A percentile compares a stretch with the other conserved stretches of the same genome.
phyloP scores from a whole-genome alignment of 2,797 vertebrate species.

The Paguma larvata region DNA sequence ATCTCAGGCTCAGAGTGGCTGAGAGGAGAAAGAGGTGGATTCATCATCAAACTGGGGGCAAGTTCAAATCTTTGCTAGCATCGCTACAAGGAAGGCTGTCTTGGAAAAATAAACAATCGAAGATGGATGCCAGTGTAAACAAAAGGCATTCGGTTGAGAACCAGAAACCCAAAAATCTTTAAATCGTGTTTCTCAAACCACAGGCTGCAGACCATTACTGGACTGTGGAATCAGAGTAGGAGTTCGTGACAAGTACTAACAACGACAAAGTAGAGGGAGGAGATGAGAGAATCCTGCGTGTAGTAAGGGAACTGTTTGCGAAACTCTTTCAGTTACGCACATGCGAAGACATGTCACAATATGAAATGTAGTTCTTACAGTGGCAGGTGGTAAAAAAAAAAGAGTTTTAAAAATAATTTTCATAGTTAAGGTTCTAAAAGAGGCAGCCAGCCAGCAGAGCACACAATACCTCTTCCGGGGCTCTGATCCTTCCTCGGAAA shows the following conservation, averaged over 20 bases:
- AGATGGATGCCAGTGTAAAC: neutral
- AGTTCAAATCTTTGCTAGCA: neutral
- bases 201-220: neutral
- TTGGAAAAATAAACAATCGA: neutral
- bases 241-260: neutral
- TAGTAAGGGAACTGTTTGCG: neutral
- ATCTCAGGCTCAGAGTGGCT: neutral
- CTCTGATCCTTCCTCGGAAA: neutral
- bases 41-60: neutral
- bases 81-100: neutral
- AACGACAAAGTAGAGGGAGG: neutral
- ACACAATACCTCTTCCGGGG: neutral
- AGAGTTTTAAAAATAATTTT: neutral
- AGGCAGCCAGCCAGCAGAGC: neutral
- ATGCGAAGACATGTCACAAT: neutral
- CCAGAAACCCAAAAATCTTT: constrained; percentile 20
- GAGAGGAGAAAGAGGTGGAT: neutral
- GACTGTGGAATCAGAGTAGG: neutral
- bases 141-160: neutral
- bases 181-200: neutral
- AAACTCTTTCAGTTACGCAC: neutral
- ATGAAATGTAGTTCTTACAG: neutral
- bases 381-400: neutral
- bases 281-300: neutral
- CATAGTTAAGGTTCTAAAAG: neutral